phyloP scores from a whole-genome alignment of 2,113 vertebrate genomes.

The Anthoscopus minutus region DNA sequence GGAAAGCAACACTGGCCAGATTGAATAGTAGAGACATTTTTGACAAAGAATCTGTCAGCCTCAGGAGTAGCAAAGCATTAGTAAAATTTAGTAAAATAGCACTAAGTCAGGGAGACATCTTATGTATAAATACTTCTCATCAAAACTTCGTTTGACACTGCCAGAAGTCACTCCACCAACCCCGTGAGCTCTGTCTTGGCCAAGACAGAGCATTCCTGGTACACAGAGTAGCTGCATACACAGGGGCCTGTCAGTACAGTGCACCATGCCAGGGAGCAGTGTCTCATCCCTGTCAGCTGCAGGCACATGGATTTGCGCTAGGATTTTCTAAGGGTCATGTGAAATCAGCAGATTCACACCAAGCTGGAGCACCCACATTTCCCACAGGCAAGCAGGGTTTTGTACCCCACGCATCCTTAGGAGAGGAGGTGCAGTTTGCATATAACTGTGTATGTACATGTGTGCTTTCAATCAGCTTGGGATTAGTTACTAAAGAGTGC shows the following conservation, averaged over 20 bases:
- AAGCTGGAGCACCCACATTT: background rate
- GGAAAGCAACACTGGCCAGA: background rate
- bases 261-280: background rate
- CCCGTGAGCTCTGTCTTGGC: background rate
- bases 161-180: background rate
- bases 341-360: accelerated
- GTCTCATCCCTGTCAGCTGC: background rate
- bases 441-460: accelerated
- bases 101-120: background rate
- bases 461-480: background rate
- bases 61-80: background rate
- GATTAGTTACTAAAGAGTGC: background rate
- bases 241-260: background rate
- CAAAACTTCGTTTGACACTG: background rate
- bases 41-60: background rate
- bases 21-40: background rate
- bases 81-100: background rate
- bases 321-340: background rate
- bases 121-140: background rate
- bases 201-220: background rate
- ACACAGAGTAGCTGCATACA: background rate
- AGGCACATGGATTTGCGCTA: accelerated
- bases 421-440: background rate
- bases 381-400: background rate
- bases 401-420: background rate